Percentiles rank a stretch among this genome's conserved stretches.
phyloP scores from a whole-genome alignment of 2,797 vertebrate genomes.

The Xiphophorus birchmanni region DNA sequence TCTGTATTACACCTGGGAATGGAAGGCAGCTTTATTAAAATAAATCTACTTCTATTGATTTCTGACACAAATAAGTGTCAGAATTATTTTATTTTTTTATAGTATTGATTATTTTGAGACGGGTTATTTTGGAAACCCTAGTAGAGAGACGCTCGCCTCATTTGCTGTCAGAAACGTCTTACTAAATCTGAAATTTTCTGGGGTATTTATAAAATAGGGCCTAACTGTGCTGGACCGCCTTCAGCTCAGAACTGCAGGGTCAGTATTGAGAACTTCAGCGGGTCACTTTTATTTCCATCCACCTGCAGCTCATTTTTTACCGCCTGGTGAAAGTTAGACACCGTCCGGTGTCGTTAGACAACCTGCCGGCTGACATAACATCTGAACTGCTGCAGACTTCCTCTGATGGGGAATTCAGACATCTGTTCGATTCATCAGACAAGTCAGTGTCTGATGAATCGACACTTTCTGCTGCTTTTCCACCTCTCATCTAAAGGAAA shows the following conservation, averaged over 20 bases:
- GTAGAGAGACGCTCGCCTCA: not conserved
- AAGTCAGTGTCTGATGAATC: not conserved
- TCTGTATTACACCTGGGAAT: too few species aligned
- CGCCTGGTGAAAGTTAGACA: not conserved
- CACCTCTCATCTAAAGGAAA: not conserved
- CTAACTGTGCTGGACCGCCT: not conserved
- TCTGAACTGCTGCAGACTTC: not conserved
- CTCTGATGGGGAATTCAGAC: not conserved
- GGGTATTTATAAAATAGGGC: not conserved
- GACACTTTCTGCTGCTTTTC: not conserved
- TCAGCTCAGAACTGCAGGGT: not conserved
- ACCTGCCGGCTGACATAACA: not conserved
- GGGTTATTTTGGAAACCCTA: too few species aligned
- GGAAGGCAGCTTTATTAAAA: too few species aligned
- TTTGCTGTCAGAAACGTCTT: not conserved
- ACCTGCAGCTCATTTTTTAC: not conserved
- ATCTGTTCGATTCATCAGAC: not conserved
- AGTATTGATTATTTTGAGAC: too few species aligned
- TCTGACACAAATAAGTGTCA: too few species aligned
- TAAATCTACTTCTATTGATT: too few species aligned
- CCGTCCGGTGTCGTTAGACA: not conserved
- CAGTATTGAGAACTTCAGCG: not conserved
- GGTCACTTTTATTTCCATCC: not conserved
- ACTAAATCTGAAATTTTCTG: not conserved
- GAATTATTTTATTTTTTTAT: too few species aligned